Conservation (phyloP, 1,140 invertebrate genomes). For the Branchinecta lynchi region DNA sequence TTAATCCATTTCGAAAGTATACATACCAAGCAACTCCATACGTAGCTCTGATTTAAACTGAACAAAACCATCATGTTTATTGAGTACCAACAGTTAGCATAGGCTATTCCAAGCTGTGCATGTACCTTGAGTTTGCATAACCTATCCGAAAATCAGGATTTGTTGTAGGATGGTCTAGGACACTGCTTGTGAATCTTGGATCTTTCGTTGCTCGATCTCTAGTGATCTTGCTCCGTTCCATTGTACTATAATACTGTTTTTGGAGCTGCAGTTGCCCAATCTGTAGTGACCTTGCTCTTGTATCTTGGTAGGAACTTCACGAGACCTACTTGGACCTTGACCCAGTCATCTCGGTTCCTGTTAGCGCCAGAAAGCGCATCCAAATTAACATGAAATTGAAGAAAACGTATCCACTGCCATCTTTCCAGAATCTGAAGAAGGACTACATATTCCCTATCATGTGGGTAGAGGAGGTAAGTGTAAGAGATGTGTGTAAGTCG, state of each 20-base stretch:
- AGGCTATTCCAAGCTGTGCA: background rate
- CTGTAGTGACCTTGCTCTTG: background rate
- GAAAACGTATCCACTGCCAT: background rate
- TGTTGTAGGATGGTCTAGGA: background rate
- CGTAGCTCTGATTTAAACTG: too few relatives aligned
- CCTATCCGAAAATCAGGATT: background rate
- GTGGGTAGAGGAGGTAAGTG: constrained; percentile 2
- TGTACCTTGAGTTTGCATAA: background rate
- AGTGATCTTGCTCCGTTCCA: background rate
- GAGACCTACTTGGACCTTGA: constrained; percentile 2
- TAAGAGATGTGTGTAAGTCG: too few relatives aligned
- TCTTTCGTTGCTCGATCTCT: background rate
- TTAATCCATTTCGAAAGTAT: too few relatives aligned
- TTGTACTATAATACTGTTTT: background rate
- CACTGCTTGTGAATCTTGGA: background rate
- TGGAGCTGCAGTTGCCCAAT: background rate
- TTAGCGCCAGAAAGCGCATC: background rate
- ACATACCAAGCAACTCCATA: too few relatives aligned
- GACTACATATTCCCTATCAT: background rate
- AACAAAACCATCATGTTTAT: too few relatives aligned
- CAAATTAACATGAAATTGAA: background rate
- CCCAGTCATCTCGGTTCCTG: background rate
- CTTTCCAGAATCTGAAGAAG: background rate
- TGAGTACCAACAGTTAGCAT: too few relatives aligned
- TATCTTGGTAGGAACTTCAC: background rate